These are phyloP conservation scores for Dasyurus viverrinus DNA, from an alignment of 2,113 vertebrate species.

Conservation along the genomic window DNA sequence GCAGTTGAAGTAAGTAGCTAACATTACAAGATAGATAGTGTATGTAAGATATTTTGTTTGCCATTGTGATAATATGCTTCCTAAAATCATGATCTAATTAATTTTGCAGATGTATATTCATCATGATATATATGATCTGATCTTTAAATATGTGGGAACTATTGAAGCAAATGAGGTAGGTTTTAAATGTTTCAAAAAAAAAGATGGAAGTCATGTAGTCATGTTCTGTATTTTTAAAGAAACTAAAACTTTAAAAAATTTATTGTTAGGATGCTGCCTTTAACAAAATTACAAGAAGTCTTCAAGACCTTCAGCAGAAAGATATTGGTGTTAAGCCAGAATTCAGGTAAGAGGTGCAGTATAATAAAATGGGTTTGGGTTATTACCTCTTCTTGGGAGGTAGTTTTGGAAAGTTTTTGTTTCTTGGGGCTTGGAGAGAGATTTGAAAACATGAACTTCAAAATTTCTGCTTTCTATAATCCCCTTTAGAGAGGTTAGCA, in stretches of 20 bases:
- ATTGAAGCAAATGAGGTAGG: slow-evolving; percentile 95
- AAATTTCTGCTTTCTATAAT: background rate
- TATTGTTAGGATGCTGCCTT: slow-evolving; percentile 93
- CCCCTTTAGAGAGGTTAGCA: background rate
- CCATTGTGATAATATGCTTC: background rate
- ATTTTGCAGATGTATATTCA: slow-evolving; percentile 93
- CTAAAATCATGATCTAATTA: slow-evolving; percentile 21
- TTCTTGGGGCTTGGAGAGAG: background rate
- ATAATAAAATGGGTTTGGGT: rapidly evolving
- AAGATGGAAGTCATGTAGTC: background rate
- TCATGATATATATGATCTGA: slow-evolving; percentile 93
- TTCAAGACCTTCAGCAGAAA: slow-evolving; percentile 96
- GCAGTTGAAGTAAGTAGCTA: slow-evolving; percentile 92
- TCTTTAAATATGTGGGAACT: slow-evolving; percentile 96
- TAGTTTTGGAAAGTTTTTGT: background rate
- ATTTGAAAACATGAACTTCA: background rate
- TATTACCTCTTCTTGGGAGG: rapidly evolving
- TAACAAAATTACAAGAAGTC: slow-evolving; percentile 96
- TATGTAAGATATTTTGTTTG: background rate
- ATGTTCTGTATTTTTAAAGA: slow-evolving; percentile 14
- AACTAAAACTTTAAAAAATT: slow-evolving; percentile 59
- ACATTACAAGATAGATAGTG: background rate
- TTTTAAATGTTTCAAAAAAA: background rate
- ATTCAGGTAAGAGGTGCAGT: slow-evolving; percentile 88
- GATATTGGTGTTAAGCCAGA: slow-evolving; percentile 95